A percentile compares a stretch with the other conserved stretches of the same genome.
phyloP scores from a whole-genome alignment of 2,888 invertebrate species.

The Synergus gifuensis region DNA sequence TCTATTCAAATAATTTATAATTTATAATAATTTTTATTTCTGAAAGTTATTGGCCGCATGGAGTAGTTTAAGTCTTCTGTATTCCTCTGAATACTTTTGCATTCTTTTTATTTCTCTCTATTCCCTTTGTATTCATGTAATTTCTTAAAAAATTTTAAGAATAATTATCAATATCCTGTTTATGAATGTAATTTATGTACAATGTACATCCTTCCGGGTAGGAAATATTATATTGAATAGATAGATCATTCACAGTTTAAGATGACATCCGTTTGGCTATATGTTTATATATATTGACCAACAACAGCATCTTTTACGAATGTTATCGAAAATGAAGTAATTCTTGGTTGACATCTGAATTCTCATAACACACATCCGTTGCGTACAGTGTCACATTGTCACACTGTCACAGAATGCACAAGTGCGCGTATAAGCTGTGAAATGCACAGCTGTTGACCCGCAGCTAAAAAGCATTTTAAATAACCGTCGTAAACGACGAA shows the following conservation, averaged over 20 bases:
- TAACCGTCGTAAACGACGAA: conserved; percentile 64
- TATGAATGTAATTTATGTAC: neutral
- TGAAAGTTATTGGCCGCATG: no score
- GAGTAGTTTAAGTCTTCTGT: no score
- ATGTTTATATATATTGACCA: neutral
- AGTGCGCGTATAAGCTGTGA: conserved; percentile 58
- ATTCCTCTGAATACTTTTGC: no score
- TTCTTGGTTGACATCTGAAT: conserved; percentile 11
- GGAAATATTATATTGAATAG: conserved; percentile 5
- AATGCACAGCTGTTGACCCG: conserved; percentile 73
- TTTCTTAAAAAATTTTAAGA: no score
- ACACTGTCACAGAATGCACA: conserved; percentile 55
- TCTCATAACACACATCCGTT: conserved; percentile 50
- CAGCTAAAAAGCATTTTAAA: conserved; percentile 70
- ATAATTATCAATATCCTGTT: neutral
- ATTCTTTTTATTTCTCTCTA: no score
- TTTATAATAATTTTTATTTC: no score
- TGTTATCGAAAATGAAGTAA: conserved; percentile 5
- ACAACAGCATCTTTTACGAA: neutral
- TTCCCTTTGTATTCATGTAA: no score
- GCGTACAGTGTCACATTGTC: conserved; percentile 56
- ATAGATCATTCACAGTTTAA: neutral
- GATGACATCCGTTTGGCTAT: neutral
- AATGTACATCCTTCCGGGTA: neutral
- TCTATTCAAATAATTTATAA: no score